Conservation (phyloP, 1,140 invertebrate genomes). For the Drosophila nasuta region DNA sequence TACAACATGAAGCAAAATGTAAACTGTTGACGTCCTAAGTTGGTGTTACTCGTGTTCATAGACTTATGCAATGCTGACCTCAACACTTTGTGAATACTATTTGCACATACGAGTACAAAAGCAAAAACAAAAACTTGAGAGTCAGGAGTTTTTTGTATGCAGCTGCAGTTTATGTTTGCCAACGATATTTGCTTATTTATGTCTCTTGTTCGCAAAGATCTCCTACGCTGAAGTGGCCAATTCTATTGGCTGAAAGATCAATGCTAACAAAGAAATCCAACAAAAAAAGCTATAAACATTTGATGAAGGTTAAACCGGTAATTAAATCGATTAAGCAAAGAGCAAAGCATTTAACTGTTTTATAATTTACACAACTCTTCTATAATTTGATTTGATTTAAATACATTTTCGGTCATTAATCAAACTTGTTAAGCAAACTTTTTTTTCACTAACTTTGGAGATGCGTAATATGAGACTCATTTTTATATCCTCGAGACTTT, state of each 20-base stretch:
- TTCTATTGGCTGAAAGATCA: neutral
- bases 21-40: conserved; percentile 2
- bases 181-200: conserved; percentile 1
- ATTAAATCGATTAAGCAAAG: no score
- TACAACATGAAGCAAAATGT: neutral
- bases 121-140: neutral
- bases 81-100: conserved; percentile 23
- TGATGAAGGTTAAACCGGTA: neutral
- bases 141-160: conserved; percentile 10
- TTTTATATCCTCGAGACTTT: conserved; percentile 8
- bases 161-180: conserved; percentile 20
- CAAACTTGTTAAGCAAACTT: neutral
- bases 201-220: neutral
- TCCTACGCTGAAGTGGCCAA: neutral
- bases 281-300: neutral
- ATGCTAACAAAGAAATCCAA: neutral
- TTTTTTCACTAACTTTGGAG: neutral
- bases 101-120: neutral
- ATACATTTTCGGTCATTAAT: neutral
- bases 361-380: neutral
- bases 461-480: neutral
- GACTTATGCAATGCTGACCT: conserved; percentile 11
- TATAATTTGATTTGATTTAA: neutral
- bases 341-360: no score
- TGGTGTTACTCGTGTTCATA: neutral